These are phyloP conservation scores for Uloborus plumipes DNA, from an alignment of 2,888 invertebrate genomes.

Conservation along the genomic window DNA sequence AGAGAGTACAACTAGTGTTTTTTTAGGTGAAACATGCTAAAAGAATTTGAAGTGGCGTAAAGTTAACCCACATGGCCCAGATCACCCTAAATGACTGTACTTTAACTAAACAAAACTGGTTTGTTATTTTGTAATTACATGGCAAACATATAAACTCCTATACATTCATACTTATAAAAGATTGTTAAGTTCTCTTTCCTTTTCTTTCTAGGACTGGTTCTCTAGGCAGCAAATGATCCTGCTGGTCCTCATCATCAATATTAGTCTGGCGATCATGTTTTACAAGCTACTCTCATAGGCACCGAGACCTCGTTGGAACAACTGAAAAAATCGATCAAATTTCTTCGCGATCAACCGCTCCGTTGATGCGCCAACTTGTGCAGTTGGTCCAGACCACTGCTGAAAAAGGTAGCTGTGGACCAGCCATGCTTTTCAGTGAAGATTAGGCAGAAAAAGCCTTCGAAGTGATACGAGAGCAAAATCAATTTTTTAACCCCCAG, in stretches of 20 bases:
- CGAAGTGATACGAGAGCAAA: conserved; percentile 29
- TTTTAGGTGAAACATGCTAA: no score
- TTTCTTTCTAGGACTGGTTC: conserved; percentile 78
- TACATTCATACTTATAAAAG: background rate
- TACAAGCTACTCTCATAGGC: conserved; percentile 79
- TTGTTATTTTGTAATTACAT: no score
- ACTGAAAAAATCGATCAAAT: conserved; percentile 43
- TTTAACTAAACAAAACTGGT: no score
- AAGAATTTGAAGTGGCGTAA: no score
- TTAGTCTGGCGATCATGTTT: conserved; percentile 94
- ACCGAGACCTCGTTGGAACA: conserved; percentile 8
- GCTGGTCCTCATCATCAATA: conserved; percentile 92
- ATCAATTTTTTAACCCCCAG: conserved; percentile 30
- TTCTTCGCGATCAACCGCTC: conserved; percentile 1
- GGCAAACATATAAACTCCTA: no score
- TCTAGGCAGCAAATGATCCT: conserved; percentile 94
- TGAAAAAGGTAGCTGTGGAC: conserved; percentile 43
- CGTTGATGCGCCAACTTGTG: conserved; percentile 2
- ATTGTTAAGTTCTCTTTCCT: background rate
- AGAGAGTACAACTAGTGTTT: no score
- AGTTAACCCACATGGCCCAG: no score
- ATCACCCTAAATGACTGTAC: no score
- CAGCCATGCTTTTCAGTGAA: conserved; percentile 32
- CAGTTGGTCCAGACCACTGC: conserved; percentile 29
- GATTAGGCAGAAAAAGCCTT: conserved; percentile 2